Evolutionary conservation across 2,797 vertebrate species (phyloP), one percentile per base, ranked within the genome.

Genomic region (Coranthus polyacanthus): DNA sequence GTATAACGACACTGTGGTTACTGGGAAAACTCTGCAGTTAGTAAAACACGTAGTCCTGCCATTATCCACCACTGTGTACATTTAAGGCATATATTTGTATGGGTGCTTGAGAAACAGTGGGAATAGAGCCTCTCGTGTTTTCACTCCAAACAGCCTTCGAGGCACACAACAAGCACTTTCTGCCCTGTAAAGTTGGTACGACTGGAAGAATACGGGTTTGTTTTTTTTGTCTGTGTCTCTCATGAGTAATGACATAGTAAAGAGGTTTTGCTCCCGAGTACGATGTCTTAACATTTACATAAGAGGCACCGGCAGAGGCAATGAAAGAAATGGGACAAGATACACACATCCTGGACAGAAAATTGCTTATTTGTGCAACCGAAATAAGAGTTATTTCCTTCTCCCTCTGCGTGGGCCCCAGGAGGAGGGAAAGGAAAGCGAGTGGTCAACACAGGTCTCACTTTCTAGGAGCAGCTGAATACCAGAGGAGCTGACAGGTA

Each of bases 401-500:
- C 56, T 77, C 58, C 71, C 77, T 79, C 36, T 45, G 59, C 63
- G 2, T 51, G 70, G 78, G 79, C 78, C 85, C 64, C 87, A 36
- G 38, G 18, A 45, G 45, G 55, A 65, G 70, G 52, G 66, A 70
- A 80, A 69, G 57, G 69, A 79, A 68, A 66, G 69, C 0, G 8
- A 59, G 50, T 79, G 83, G 79, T 81, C 82, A 88, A 70, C 64
- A 70, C 52, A 76, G 82, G 81, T 75, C 75, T 64, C 61, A 77
- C 58, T 84, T 72, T 91, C 81, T 65, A 79, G 82, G 78, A 83
- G 75, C 84, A 79, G 81, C 76, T 82, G 81, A 92, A 91, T 81
- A 79, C 87, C 79, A 80, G 77, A 78, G 59, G 73, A 91, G 79
- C 85, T 88, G 90, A 90, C 91, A 93, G 90, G 90, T 92, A 92